These are phyloP conservation scores for Sclerurus mexicanus DNA, from an alignment of 2,113 vertebrate genomes.

Conservation along the genomic window DNA sequence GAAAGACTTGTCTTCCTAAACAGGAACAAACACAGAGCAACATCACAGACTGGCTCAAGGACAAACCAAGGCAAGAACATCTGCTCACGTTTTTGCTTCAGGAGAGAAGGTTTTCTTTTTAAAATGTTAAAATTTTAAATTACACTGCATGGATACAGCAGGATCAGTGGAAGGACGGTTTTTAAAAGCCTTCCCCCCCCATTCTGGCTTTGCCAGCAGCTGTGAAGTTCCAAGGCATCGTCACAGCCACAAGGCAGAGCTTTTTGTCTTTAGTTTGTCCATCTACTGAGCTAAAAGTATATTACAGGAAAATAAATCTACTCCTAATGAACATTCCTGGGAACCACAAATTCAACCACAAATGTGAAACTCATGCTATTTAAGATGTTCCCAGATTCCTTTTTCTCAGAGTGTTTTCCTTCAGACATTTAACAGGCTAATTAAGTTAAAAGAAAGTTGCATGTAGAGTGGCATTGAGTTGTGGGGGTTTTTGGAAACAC, in stretches of 20 bases:
- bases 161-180: not conserved
- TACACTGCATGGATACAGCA: not conserved
- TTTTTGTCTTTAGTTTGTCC: slow-evolving; percentile 2
- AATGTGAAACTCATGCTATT: slow-evolving; percentile 43
- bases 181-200: not conserved
- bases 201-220: not conserved
- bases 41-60: not conserved
- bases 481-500: not conserved
- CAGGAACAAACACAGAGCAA: not conserved
- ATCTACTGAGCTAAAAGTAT: not conserved
- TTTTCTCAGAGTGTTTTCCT: not conserved
- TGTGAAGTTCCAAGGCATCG: slow-evolving; percentile 1
- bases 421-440: not conserved
- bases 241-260: slow-evolving; percentile 7
- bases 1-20: slow-evolving; percentile 78
- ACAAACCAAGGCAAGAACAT: not conserved
- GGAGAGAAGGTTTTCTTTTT: not conserved
- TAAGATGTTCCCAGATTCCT: slow-evolving; percentile 24
- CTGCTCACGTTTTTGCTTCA: not conserved
- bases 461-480: not conserved
- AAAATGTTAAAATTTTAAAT: not conserved
- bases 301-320: slow-evolving; percentile 41
- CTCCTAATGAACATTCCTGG: slow-evolving; percentile 35
- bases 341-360: slow-evolving; percentile 40
- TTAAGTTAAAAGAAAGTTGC: slow-evolving; percentile 29